Percentiles rank a stretch among this genome's conserved stretches.
Conservation (phyloP, 2,888 invertebrate species). For the Exephanes ischioxanthus region DNA sequence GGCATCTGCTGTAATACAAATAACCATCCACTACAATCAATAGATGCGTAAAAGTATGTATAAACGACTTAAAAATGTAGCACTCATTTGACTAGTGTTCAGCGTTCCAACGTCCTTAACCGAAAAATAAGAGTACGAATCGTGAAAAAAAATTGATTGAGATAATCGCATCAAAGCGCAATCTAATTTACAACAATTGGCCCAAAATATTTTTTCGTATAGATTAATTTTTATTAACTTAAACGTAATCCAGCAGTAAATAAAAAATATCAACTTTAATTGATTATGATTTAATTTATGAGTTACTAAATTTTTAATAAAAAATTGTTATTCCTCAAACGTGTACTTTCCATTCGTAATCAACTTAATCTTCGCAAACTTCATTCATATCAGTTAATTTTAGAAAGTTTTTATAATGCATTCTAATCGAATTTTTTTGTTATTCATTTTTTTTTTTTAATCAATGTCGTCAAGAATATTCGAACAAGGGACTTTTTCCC, state of each 20-base stretch:
- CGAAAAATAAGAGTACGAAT: background rate
- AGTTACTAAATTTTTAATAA: background rate
- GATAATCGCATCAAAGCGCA: too few species aligned
- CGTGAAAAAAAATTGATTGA: background rate
- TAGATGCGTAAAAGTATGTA: too few species aligned
- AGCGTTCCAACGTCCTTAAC: too few species aligned
- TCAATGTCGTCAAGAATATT: background rate
- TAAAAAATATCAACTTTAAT: background rate
- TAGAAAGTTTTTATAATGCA: background rate
- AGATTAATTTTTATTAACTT: too few species aligned
- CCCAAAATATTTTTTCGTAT: too few species aligned
- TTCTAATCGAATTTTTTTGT: background rate
- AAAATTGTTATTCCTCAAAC: background rate
- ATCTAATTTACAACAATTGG: too few species aligned
- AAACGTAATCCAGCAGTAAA: too few species aligned
- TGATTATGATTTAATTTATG: background rate
- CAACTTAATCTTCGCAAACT: background rate
- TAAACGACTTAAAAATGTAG: too few species aligned
- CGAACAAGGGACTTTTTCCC: background rate
- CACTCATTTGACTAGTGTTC: too few species aligned
- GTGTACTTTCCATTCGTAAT: background rate
- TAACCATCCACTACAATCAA: too few species aligned
- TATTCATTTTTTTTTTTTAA: background rate
- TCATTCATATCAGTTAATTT: background rate
- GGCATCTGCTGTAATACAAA: too few species aligned